Percentiles rank a stretch among this genome's conserved stretches.
phyloP scores from a whole-genome alignment of 2,797 vertebrate species.

The Parauchenoglanis punctatus region DNA sequence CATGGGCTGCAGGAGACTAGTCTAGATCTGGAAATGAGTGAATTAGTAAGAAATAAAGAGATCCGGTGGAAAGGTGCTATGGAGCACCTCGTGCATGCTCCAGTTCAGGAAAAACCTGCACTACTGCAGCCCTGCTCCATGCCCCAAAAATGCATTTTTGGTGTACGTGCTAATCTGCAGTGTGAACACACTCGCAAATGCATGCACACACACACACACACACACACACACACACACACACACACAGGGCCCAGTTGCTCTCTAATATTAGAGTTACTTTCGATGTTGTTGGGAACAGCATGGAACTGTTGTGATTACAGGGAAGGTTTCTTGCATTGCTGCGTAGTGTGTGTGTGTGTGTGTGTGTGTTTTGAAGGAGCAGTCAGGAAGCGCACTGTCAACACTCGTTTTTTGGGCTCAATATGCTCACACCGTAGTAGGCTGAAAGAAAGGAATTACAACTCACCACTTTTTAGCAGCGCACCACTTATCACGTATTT shows the following conservation, averaged over 20 bases:
- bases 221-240: slow-evolving; percentile 44
- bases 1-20: not conserved
- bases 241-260: not conserved
- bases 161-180: slow-evolving; percentile 69
- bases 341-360: slow-evolving; percentile 27
- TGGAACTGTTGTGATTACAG: not conserved
- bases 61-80: not conserved
- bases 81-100: slow-evolving; percentile 39
- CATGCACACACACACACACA: slow-evolving; percentile 8
- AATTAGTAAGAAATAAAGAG: not conserved
- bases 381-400: slow-evolving; percentile 28
- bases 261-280: slow-evolving; percentile 28
- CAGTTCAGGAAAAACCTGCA: slow-evolving; percentile 52
- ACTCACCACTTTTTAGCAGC: too few relatives aligned
- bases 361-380: slow-evolving; percentile 36
- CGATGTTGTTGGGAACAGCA: not conserved
- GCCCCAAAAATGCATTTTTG: slow-evolving; percentile 69
- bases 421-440: slow-evolving; percentile 18
- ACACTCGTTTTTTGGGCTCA: slow-evolving; percentile 32
- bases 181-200: slow-evolving; percentile 51
- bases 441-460: slow-evolving; percentile 38
- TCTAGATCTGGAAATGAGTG: not conserved
- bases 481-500: not conserved
- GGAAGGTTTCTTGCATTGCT: not conserved
- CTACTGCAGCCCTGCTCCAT: slow-evolving; percentile 69